These are phyloP conservation scores for Aegotheles bennettii DNA, from an alignment of 2,113 vertebrate genomes.

Conservation along the genomic window DNA sequence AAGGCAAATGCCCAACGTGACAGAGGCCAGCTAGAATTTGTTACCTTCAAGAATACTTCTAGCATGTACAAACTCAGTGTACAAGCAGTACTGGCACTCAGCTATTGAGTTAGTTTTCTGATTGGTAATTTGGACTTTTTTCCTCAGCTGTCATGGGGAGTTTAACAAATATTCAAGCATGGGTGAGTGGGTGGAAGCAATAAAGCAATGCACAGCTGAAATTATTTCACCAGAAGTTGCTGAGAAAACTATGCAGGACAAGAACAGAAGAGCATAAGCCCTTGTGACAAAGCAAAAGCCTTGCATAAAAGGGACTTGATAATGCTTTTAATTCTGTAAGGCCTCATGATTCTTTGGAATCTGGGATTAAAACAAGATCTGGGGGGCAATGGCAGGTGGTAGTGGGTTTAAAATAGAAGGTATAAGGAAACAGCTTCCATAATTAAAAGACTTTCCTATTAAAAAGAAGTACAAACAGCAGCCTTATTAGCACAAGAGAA, in stretches of 20 bases:
- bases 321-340: neutral
- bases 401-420: neutral
- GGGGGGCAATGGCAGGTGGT: neutral
- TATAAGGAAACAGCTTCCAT: neutral
- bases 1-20: neutral
- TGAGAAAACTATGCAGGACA: neutral
- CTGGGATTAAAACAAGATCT: neutral
- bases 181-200: conserved; percentile 36
- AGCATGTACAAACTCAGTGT: neutral
- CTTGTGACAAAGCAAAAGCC: conserved; percentile 8
- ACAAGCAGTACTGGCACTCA: neutral
- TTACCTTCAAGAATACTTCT: neutral
- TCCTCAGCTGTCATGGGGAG: conserved; percentile 12
- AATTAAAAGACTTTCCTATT: neutral
- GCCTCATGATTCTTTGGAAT: neutral
- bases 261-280: neutral
- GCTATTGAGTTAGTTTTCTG: conserved; percentile 13
- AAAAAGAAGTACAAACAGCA: neutral
- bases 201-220: conserved; percentile 32
- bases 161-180: neutral
- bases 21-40: neutral
- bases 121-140: conserved; percentile 19
- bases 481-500: neutral
- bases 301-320: neutral
- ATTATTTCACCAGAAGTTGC: conserved; percentile 2